Conservation (phyloP, 1,140 invertebrate genomes). For the Lasaia peninsularis region DNA sequence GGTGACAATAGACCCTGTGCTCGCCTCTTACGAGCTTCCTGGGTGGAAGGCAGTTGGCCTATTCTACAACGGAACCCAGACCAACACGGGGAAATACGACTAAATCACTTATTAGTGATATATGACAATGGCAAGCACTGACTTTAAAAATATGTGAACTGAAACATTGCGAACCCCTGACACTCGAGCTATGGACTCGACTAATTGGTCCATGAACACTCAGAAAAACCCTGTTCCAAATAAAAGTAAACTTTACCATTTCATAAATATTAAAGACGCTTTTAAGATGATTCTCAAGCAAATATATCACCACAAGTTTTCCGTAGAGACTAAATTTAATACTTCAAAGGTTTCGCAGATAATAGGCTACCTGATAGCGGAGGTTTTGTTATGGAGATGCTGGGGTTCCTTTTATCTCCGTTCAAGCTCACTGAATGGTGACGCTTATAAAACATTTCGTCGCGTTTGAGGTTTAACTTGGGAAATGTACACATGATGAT, state of each 20-base stretch:
- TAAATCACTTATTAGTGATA: too few species aligned
- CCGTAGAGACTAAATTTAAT: slow-evolving; percentile 9
- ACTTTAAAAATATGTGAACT: too few species aligned
- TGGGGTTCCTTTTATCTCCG: background rate
- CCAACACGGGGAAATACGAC: too few species aligned
- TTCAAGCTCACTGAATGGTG: slow-evolving; percentile 5
- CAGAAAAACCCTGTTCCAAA: too few species aligned
- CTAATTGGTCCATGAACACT: too few species aligned
- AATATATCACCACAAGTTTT: background rate
- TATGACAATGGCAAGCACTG: too few species aligned
- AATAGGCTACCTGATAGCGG: slow-evolving; percentile 12
- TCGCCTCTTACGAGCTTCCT: too few species aligned
- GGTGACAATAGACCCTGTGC: too few species aligned
- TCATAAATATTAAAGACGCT: background rate
- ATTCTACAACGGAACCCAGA: too few species aligned
- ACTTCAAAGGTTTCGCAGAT: slow-evolving; percentile 13
- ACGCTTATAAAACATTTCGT: slow-evolving; percentile 9
- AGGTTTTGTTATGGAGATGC: slow-evolving; percentile 1
- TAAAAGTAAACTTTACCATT: background rate
- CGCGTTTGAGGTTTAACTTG: background rate
- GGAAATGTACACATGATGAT: background rate
- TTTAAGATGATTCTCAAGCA: background rate
- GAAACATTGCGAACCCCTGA: too few species aligned
- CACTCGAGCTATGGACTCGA: too few species aligned
- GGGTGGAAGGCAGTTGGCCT: too few species aligned